Evolutionary conservation across 53 echinoderm and acorn worm species (phyloP), one percentile per base, ranked within the genome.

Genomic region (Pentamera pediparva): DNA sequence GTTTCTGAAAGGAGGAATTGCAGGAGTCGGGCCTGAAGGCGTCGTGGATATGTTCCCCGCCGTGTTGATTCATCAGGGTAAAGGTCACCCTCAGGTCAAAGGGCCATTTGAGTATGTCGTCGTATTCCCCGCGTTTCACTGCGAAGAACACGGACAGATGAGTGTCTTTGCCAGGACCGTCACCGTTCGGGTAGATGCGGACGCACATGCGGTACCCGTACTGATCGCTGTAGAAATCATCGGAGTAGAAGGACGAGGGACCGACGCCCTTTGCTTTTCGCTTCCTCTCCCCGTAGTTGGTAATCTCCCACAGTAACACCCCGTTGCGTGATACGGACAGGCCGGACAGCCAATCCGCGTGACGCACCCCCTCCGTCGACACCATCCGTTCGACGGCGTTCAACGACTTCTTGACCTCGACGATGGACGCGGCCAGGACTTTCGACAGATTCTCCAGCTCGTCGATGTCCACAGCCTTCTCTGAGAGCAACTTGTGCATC

Each of bases 101-200:
- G 8, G 73, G 73, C 73, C 73, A 72, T 30, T 51, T 54, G 10
- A 72, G 35, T 33, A 72, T 53, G 17, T 72, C 55, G 35, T 72
- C 73, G 36, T 53, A 49, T 12, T 51, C 35, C 54, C 73, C 73
- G 11, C 37, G 51, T 19, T 72, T 72, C 25, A 72, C 35, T 5
- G 73, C 73, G 17, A 72, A 72, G 38, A 72, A 72, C n/a, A 72
- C 10, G 2, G 73, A 72, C 0, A 72, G 55, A 52, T 72, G 73
- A 10, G 73, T 53, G 10, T 35, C 24, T 22, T 52, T 72, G 4
- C 73, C 73, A 37, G 54, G 53, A 19, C 73, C 73, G 34, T 72
- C 73, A 9, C 73, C 73, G 35, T 72, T 72, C 7, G 54, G 7
- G 35, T 72, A 72, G 22, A 72, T 19, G 17, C 73, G 54, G 32